These are phyloP conservation scores for Epinotia bilunana DNA, from an alignment of 2,888 invertebrate genomes.

Conservation along the genomic window DNA sequence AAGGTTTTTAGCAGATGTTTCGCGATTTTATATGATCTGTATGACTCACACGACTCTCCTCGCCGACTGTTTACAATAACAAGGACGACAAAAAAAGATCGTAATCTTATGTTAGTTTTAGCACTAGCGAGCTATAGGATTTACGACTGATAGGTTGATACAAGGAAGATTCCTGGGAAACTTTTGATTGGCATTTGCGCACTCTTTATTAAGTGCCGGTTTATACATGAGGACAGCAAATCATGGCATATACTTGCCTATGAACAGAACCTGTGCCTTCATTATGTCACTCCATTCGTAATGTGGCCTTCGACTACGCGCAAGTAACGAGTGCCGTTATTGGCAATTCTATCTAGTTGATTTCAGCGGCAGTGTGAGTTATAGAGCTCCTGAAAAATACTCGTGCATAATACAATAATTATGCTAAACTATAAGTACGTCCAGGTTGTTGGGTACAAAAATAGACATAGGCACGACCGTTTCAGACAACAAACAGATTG, in stretches of 20 bases:
- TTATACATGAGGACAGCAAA: not conserved
- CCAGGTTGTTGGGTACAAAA: not conserved
- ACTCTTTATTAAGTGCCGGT: conserved; percentile 28
- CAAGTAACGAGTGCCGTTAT: no score
- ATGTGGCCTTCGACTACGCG: no score
- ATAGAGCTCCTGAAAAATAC: no score
- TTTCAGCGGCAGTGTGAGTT: no score
- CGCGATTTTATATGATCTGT: conserved; percentile 51
- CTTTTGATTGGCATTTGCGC: conserved; percentile 10
- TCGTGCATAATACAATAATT: no score
- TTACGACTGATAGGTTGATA: conserved; percentile 21
- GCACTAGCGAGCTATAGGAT: conserved; percentile 19
- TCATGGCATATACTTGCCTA: not conserved
- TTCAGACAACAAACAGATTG: conserved; percentile 51
- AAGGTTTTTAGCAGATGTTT: conserved; percentile 57
- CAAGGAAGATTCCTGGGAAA: conserved; percentile 30
- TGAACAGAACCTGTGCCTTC: not conserved
- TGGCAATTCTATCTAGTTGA: no score
- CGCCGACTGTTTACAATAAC: conserved; percentile 71
- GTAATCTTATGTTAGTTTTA: conserved; percentile 42
- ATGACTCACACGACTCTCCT: conserved; percentile 58
- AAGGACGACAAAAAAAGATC: conserved; percentile 62
- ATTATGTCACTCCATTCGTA: not conserved
- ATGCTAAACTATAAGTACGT: not conserved
- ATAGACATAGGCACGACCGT: conserved; percentile 45